Evolutionary conservation across 2,888 invertebrate species (phyloP).

Genomic region (Ornithoptera alexandrae): DNA sequence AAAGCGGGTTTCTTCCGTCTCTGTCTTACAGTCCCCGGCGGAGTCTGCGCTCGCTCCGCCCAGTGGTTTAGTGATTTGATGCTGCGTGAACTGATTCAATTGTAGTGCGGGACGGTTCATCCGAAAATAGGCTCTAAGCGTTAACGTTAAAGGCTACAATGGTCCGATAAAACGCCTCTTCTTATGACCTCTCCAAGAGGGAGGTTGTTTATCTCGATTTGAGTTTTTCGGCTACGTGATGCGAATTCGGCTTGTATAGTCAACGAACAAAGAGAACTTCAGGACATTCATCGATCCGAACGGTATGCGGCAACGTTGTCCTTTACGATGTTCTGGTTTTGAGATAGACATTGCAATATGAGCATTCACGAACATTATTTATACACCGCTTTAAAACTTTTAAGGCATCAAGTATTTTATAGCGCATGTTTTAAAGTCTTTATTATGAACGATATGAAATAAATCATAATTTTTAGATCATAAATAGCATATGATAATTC

Average conservation of each 20-base stretch:
- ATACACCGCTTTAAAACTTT: conserved; percentile 74
- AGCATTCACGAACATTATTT: conserved; percentile 73
- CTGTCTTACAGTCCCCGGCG: conserved; percentile 69
- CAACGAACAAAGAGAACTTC: conserved; percentile 63
- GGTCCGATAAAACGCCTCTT: conserved; percentile 70
- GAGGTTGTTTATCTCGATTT: conserved; percentile 78
- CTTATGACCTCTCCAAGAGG: conserved; percentile 73
- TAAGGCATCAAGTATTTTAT: conserved; percentile 67
- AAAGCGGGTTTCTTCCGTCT: conserved; percentile 58
- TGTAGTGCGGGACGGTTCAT: conserved; percentile 62
- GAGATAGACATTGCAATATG: conserved; percentile 56
- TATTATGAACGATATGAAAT: conserved; percentile 36
- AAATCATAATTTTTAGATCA: not conserved
- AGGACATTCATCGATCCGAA: conserved; percentile 69
- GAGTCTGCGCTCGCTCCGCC: conserved; percentile 78
- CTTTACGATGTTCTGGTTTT: conserved; percentile 58
- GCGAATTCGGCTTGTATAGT: conserved; percentile 77
- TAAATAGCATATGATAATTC: not conserved
- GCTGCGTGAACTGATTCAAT: conserved; percentile 81
- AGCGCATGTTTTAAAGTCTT: conserved; percentile 45
- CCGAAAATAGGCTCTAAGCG: conserved; percentile 71
- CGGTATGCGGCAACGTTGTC: conserved; percentile 52
- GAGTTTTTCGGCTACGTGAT: conserved; percentile 78
- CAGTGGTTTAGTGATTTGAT: conserved; percentile 81
- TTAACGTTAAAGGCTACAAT: conserved; percentile 75